These are phyloP conservation scores for Serripes groenlandicus DNA, from an alignment of 2,888 invertebrate species.

Conservation along the genomic window DNA sequence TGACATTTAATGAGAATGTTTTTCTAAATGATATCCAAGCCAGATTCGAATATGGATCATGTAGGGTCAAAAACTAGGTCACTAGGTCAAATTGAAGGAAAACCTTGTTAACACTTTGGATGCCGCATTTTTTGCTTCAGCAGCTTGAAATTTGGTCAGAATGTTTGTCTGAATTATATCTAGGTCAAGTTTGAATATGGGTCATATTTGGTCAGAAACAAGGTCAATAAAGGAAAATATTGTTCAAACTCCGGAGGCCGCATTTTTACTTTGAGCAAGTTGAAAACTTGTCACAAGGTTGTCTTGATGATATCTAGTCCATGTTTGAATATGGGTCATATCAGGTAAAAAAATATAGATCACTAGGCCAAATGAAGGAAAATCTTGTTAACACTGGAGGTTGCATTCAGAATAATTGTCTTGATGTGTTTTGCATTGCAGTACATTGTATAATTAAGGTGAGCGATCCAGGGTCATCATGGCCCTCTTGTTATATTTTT, in stretches of 20 bases:
- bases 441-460: background rate
- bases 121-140: too few relatives aligned
- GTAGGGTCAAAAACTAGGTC: too few relatives aligned
- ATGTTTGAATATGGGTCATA: background rate
- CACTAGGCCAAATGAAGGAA: background rate
- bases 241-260: background rate
- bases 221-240: background rate
- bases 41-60: too few relatives aligned
- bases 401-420: background rate
- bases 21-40: too few relatives aligned
- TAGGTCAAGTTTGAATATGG: too few relatives aligned
- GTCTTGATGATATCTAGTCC: background rate
- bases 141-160: too few relatives aligned
- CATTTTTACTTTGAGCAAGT: background rate
- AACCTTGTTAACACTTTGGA: too few relatives aligned
- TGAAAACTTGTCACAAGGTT: background rate
- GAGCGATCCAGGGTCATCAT: background rate
- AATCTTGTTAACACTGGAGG: background rate
- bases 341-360: background rate
- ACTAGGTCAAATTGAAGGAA: too few relatives aligned
- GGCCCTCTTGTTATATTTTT: background rate
- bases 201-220: too few relatives aligned
- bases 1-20: too few relatives aligned
- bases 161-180: too few relatives aligned
- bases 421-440: background rate